Percentiles rank a stretch among this genome's conserved stretches.
Evolutionary conservation across 2,797 vertebrate genomes (phyloP).

Genomic region (Pseudopleuronectes americanus): DNA sequence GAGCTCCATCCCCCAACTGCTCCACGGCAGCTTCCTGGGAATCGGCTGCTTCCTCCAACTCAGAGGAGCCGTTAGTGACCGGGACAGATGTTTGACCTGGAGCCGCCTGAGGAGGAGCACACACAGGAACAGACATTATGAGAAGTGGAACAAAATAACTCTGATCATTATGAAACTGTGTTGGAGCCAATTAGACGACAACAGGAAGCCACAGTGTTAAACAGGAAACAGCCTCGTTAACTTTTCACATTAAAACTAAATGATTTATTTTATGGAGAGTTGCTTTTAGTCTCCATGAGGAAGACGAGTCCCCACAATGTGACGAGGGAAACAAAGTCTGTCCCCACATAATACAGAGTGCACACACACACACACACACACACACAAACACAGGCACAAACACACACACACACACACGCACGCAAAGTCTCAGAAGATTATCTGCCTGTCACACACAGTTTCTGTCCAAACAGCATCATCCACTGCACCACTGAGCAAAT

Average conservation of each 20-base stretch:
- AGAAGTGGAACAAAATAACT: too few species aligned
- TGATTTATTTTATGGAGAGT: too few species aligned
- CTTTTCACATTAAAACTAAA: too few species aligned
- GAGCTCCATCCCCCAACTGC: slow-evolving; percentile 16
- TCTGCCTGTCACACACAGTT: slow-evolving; percentile 35
- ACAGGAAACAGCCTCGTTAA: too few species aligned
- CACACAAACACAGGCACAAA: too few species aligned
- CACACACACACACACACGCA: slow-evolving; percentile 1
- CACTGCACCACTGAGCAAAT: slow-evolving; percentile 39
- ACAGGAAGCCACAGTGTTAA: too few species aligned
- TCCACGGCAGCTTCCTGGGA: not conserved
- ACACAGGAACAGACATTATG: not conserved
- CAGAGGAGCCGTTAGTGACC: not conserved
- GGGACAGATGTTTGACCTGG: not conserved
- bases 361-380: too few species aligned
- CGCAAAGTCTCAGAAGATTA: slow-evolving; percentile 37
- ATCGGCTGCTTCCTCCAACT: slow-evolving; percentile 4
- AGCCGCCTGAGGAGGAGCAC: slow-evolving; percentile 7
- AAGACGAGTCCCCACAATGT: too few species aligned
- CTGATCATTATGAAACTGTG: too few species aligned
- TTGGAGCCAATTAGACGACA: not conserved
- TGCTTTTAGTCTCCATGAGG: too few species aligned
- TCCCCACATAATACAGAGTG: too few species aligned
- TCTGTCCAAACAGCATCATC: slow-evolving; percentile 61
- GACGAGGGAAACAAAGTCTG: too few species aligned